These are phyloP conservation scores for Cheilosia impressa DNA, from an alignment of 2,888 invertebrate species.

Conservation along the genomic window DNA sequence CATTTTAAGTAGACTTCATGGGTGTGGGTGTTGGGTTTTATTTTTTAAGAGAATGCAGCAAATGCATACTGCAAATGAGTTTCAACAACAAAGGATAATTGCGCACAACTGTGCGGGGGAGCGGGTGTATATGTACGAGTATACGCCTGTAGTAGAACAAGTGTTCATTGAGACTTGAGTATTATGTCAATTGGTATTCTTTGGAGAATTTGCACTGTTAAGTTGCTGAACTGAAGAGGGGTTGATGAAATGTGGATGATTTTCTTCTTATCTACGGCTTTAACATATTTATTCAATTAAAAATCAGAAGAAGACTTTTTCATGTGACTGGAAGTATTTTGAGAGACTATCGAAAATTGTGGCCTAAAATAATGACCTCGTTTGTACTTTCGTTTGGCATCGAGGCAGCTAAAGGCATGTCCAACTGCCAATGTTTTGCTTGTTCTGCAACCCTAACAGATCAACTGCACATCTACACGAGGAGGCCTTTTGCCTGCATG, in stretches of 20 bases:
- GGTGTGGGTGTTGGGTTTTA: background rate
- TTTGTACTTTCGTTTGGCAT: no score
- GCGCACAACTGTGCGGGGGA: slow-evolving; percentile 15
- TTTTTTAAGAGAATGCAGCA: slow-evolving; percentile 26
- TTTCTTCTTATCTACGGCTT: background rate
- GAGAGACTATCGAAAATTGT: no score
- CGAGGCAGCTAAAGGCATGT: no score
- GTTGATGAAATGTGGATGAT: slow-evolving; percentile 53
- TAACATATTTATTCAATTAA: no score
- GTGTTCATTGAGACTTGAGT: slow-evolving; percentile 58
- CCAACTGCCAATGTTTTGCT: no score
- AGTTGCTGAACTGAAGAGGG: slow-evolving; percentile 49
- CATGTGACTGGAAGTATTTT: no score
- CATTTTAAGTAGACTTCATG: background rate
- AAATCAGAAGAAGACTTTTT: no score
- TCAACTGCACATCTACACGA: no score
- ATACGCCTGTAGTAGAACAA: slow-evolving; percentile 7
- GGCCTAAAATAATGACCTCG: no score
- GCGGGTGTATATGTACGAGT: slow-evolving; percentile 2
- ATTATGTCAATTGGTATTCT: slow-evolving; percentile 58
- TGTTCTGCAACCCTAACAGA: no score
- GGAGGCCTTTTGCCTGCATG: no score
- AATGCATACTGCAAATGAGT: slow-evolving; percentile 23
- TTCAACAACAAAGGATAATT: slow-evolving; percentile 53
- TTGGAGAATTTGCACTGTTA: slow-evolving; percentile 52